phyloP scores from a whole-genome alignment of 2,797 vertebrate genomes.

The Clarias laeviceps region DNA sequence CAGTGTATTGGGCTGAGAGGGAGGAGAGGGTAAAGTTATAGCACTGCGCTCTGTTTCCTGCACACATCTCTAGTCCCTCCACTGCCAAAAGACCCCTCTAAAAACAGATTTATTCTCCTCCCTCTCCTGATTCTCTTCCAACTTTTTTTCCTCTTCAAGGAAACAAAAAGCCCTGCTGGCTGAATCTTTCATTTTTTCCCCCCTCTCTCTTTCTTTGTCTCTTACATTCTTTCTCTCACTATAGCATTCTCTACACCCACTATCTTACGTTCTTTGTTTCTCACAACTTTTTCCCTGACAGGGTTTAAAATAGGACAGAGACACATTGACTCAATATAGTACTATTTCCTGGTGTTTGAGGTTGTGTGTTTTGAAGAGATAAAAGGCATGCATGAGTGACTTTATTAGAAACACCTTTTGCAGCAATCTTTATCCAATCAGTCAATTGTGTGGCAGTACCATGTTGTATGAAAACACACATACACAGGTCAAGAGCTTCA shows the following conservation, averaged over 20 bases:
- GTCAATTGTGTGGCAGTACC: not conserved
- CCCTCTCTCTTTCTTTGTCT: constrained; percentile 5
- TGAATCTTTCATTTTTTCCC: constrained; percentile 54
- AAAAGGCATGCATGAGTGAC: not conserved
- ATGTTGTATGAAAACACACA: not conserved
- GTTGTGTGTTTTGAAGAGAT: not conserved
- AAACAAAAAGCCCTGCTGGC: constrained; percentile 45
- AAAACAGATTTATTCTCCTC: constrained; percentile 46
- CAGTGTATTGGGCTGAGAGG: not conserved
- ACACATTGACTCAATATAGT: not conserved
- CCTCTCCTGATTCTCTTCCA: constrained; percentile 23
- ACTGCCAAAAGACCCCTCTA: constrained; percentile 30
- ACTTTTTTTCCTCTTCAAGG: constrained; percentile 22
- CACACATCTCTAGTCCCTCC: constrained; percentile 28
- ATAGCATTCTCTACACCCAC: constrained; percentile 50
- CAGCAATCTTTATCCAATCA: not conserved
- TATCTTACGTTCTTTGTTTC: not conserved
- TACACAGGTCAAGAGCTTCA: not conserved
- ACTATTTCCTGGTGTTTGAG: not conserved
- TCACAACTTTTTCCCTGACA: not conserved
- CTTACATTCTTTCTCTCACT: constrained; percentile 37
- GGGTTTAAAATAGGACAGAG: constrained; percentile 9
- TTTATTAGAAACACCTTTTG: not conserved
- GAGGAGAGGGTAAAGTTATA: constrained; percentile 31
- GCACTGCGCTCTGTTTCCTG: constrained; percentile 32